Conservation (phyloP, 2,888 invertebrate genomes). For the Amiota communis region DNA sequence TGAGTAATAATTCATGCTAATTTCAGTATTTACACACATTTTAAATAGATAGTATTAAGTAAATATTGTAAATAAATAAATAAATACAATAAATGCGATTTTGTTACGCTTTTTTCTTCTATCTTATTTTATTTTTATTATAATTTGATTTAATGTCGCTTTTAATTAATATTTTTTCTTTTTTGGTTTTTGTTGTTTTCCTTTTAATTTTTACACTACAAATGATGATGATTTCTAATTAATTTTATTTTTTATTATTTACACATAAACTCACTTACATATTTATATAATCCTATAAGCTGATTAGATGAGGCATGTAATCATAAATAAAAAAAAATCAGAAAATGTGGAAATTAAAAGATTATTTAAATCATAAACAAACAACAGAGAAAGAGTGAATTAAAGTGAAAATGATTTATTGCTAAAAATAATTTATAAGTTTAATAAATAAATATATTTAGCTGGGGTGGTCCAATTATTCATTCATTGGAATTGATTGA, state of each 20-base stretch:
- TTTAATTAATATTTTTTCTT: not conserved
- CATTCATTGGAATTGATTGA: too few relatives aligned
- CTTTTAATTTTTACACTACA: not conserved
- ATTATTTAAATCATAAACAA: too few relatives aligned
- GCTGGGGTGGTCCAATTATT: too few relatives aligned
- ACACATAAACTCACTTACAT: too few relatives aligned
- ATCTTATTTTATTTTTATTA: not conserved
- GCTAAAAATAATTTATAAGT: too few relatives aligned
- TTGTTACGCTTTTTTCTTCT: not conserved
- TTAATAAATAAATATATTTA: too few relatives aligned
- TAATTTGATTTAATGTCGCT: not conserved
- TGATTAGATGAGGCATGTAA: slow-evolving; percentile 29
- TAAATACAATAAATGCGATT: slow-evolving; percentile 2
- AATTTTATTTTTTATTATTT: too few relatives aligned
- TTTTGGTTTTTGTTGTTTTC: not conserved
- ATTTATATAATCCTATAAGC: too few relatives aligned
- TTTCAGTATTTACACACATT: slow-evolving; percentile 22
- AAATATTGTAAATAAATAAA: not conserved
- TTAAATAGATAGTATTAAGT: not conserved
- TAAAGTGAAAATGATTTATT: too few relatives aligned
- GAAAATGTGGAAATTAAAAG: too few relatives aligned
- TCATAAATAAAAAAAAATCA: slow-evolving; percentile 16
- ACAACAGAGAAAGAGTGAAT: too few relatives aligned
- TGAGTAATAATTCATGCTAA: slow-evolving; percentile 17
- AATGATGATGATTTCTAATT: too few relatives aligned